These are phyloP conservation scores for Brienomyrus longianalis DNA, from an alignment of 2,113 vertebrate species.

Conservation along the genomic window DNA sequence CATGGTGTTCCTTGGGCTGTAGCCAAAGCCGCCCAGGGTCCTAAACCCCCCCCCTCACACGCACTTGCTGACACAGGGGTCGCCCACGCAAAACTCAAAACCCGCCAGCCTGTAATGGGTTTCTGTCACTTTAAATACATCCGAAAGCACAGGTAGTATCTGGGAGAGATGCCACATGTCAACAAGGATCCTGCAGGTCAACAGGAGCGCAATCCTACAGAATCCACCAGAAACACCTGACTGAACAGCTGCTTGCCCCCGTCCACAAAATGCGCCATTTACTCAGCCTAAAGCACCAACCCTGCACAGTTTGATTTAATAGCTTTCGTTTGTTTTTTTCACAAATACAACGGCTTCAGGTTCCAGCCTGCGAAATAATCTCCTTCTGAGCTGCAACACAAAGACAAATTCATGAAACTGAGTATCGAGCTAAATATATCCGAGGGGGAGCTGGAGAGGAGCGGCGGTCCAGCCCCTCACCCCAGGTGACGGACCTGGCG, in stretches of 20 bases:
- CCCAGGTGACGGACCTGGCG: not conserved
- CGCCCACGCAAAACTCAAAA: too few relatives aligned
- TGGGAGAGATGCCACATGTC: not conserved
- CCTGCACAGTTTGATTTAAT: not conserved
- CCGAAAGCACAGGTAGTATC: not conserved
- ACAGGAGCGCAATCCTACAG: not conserved
- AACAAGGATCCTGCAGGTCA: not conserved
- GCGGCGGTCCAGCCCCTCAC: not conserved
- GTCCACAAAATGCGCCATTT: not conserved
- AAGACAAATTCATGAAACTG: not conserved
- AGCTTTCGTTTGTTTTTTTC: not conserved
- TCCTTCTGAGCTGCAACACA: not conserved
- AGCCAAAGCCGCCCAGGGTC: not conserved
- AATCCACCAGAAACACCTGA: not conserved
- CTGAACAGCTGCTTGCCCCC: not conserved
- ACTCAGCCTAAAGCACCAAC: not conserved
- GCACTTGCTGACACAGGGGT: not conserved
- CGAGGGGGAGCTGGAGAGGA: not conserved
- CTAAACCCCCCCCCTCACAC: not conserved
- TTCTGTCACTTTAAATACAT: not conserved
- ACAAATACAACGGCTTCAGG: not conserved
- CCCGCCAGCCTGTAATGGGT: not conserved
- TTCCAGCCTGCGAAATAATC: not conserved
- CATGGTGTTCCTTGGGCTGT: not conserved
- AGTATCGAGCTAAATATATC: not conserved